Conservation (phyloP, 2,888 invertebrate genomes). For the Tipula confusa region DNA sequence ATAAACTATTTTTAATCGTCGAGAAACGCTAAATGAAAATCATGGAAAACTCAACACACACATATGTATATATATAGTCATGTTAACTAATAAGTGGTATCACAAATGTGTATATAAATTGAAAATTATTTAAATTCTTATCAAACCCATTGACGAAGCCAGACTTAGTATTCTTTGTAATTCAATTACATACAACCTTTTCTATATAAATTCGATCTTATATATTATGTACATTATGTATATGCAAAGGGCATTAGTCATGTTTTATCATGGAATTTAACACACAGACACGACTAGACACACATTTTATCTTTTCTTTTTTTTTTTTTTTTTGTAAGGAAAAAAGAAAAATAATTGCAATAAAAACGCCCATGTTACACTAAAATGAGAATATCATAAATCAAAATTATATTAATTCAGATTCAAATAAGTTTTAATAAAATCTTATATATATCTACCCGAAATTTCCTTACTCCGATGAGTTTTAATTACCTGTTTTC, state of each 20-base stretch:
- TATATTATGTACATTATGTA: not conserved
- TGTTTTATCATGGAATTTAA: conserved; percentile 17
- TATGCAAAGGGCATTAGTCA: conserved; percentile 21
- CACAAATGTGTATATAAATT: not conserved
- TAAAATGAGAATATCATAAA: conserved; percentile 12
- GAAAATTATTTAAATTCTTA: not conserved
- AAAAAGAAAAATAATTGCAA: conserved; percentile 15
- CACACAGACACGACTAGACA: conserved; percentile 26
- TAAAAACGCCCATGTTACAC: conserved; percentile 15
- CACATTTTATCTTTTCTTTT: conserved; percentile 13
- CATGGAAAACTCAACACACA: not conserved
- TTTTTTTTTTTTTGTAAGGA: not conserved
- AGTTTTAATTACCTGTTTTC: not conserved
- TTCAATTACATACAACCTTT: not conserved
- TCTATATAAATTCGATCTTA: not conserved
- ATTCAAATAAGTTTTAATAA: not conserved
- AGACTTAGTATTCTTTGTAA: not conserved
- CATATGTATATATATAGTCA: not conserved
- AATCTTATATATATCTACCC: not conserved
- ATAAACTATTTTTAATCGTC: conserved; percentile 8
- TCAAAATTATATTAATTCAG: not conserved
- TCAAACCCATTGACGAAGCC: not conserved
- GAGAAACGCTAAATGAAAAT: not conserved
- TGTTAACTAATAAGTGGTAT: not conserved
- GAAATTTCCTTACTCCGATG: not conserved